Evolutionary conservation across 2,888 invertebrate genomes (phyloP).

Genomic region (Rotaria socialis): DNA sequence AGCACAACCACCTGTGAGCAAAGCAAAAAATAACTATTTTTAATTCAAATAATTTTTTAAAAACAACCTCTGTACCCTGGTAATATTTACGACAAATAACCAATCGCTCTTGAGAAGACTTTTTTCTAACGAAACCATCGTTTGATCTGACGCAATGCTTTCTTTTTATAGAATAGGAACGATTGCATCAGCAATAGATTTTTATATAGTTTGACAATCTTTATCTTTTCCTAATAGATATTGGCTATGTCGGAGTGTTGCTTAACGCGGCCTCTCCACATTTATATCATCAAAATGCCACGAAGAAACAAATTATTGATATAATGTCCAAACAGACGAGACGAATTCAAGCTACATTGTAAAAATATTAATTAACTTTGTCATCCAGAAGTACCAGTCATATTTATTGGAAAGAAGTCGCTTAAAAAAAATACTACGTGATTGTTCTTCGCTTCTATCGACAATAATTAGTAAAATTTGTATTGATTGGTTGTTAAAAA

Average conservation of each 20-base stretch:
- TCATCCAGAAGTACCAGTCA: too few relatives aligned
- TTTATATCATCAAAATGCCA: neutral
- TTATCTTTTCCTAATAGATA: neutral
- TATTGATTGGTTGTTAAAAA: too few relatives aligned
- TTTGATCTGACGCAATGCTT: neutral
- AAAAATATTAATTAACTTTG: too few relatives aligned
- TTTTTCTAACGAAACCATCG: slow-evolving; percentile 4
- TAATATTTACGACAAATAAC: slow-evolving; percentile 42
- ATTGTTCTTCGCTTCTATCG: too few relatives aligned
- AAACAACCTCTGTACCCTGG: neutral
- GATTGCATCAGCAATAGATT: neutral
- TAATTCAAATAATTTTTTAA: neutral
- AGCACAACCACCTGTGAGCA: slow-evolving; percentile 34
- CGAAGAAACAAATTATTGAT: too few relatives aligned
- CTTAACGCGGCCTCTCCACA: neutral
- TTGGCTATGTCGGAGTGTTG: neutral
- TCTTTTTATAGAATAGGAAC: neutral
- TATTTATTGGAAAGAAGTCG: too few relatives aligned
- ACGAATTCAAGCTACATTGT: too few relatives aligned
- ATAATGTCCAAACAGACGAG: too few relatives aligned
- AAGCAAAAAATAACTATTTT: neutral
- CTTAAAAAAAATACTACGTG: too few relatives aligned
- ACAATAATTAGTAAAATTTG: too few relatives aligned
- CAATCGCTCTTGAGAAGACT: slow-evolving; percentile 34
- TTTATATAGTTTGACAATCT: neutral